phyloP scores from a whole-genome alignment of 2,888 invertebrate genomes.

The Drosophila neutralis region DNA sequence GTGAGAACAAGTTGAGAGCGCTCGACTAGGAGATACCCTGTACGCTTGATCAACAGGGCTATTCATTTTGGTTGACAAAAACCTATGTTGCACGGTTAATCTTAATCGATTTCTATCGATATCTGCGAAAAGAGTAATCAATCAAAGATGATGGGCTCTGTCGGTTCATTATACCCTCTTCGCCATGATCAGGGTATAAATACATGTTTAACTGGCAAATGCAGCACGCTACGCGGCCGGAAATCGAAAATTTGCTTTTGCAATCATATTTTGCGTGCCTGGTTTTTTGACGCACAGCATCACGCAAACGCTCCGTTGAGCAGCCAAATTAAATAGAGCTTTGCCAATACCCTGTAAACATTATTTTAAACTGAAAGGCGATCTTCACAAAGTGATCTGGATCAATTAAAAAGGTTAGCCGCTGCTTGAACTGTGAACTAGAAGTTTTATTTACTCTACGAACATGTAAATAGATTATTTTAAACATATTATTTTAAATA shows the following conservation, averaged over 20 bases:
- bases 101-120: not conserved
- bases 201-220: conserved; percentile 52
- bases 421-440: not conserved
- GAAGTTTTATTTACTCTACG: not conserved
- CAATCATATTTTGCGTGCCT: conserved; percentile 13
- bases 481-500: not conserved
- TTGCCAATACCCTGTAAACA: not conserved
- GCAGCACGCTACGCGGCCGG: conserved; percentile 55
- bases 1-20: not conserved
- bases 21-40: not conserved
- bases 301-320: conserved; percentile 42
- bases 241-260: conserved; percentile 59
- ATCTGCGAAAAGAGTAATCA: not conserved
- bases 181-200: not conserved
- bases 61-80: not conserved
- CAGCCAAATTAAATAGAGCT: conserved; percentile 11
- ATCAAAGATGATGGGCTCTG: not conserved
- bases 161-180: not conserved
- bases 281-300: conserved; percentile 12
- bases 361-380: not conserved
- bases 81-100: not conserved
- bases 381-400: not conserved
- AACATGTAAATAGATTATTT: too few relatives aligned
- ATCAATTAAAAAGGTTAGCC: not conserved
- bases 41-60: not conserved